Evolutionary conservation across 2,113 vertebrate genomes (phyloP).

Genomic region (Okapia johnstoni): DNA sequence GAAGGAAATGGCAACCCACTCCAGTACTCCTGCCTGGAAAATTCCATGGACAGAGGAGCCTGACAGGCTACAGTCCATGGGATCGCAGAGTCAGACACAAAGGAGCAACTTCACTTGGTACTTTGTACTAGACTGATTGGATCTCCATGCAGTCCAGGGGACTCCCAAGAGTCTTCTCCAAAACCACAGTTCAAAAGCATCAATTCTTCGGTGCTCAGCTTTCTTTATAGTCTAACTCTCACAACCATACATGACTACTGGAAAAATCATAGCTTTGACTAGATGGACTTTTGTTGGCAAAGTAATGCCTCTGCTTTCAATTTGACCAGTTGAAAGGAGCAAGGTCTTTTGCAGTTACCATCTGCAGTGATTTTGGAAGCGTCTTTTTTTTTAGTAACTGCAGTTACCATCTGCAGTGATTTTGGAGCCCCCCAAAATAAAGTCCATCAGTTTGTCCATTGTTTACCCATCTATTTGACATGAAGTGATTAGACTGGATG

Average conservation of each 20-base stretch:
- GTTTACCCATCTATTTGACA: not conserved
- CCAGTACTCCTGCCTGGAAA: not conserved
- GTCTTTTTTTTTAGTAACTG: no score
- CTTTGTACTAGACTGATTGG: not conserved
- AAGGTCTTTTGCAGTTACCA: not conserved
- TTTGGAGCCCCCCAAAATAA: not conserved
- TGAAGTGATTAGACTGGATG: not conserved
- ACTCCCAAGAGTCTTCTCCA: not conserved
- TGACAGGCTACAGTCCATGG: not conserved
- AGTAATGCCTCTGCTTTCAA: not conserved
- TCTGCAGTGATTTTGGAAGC: not conserved
- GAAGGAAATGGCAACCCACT: not conserved
- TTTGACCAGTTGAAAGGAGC: no score
- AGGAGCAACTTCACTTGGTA: not conserved
- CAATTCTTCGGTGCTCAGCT: not conserved
- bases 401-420: not conserved
- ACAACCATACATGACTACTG: not conserved
- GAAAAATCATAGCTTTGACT: not conserved
- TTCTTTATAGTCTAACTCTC: not conserved
- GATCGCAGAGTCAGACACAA: rapidly evolving
- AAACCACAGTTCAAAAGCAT: not conserved
- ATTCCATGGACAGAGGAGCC: not conserved
- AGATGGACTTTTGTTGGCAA: not conserved
- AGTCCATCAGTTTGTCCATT: not conserved
- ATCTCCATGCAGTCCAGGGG: not conserved